A percentile compares a stretch with the other conserved stretches of the same genome.
phyloP scores from a whole-genome alignment of 2,888 invertebrate genomes.

The Lordiphosa fenestrarum region DNA sequence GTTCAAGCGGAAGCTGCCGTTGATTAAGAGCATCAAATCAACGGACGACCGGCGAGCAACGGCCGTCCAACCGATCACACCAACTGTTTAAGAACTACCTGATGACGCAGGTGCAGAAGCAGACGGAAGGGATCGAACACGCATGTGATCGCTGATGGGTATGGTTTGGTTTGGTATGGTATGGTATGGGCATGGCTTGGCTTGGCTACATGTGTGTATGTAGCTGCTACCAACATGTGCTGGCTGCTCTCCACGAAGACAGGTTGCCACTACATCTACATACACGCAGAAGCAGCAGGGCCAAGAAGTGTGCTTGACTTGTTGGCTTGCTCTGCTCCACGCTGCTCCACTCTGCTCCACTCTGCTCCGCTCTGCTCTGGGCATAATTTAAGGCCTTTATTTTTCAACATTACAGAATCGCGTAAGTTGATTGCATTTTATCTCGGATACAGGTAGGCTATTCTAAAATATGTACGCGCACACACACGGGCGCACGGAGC shows the following conservation, averaged over 20 bases:
- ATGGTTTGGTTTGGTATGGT: not conserved
- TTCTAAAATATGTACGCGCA: constrained; percentile 11
- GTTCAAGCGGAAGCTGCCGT: constrained; percentile 39
- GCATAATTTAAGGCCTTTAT: constrained; percentile 41
- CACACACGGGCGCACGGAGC: not conserved
- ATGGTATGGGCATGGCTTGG: too few species aligned
- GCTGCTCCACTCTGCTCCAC: constrained; percentile 16
- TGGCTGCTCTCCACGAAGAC: constrained; percentile 4
- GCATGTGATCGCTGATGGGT: constrained; percentile 9
- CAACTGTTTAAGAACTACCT: constrained; percentile 14
- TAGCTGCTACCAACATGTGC: constrained; percentile 1
- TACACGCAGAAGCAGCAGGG: constrained; percentile 12
- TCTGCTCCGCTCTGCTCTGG: constrained; percentile 15
- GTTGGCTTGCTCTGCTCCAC: constrained; percentile 5
- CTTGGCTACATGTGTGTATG: not conserved
- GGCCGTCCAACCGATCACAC: constrained; percentile 9
- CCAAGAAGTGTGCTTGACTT: constrained; percentile 24
- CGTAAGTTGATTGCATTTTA: constrained; percentile 36
- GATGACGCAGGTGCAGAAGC: constrained; percentile 1
- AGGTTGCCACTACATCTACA: constrained; percentile 4
- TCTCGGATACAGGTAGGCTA: constrained; percentile 14
- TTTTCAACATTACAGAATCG: constrained; percentile 31
- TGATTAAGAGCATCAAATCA: constrained; percentile 33
- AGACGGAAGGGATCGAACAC: constrained; percentile 3
- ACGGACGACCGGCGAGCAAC: constrained; percentile 6